These are phyloP conservation scores for Pseudochromis fuscus DNA, from an alignment of 2,797 vertebrate species.

Conservation along the genomic window DNA sequence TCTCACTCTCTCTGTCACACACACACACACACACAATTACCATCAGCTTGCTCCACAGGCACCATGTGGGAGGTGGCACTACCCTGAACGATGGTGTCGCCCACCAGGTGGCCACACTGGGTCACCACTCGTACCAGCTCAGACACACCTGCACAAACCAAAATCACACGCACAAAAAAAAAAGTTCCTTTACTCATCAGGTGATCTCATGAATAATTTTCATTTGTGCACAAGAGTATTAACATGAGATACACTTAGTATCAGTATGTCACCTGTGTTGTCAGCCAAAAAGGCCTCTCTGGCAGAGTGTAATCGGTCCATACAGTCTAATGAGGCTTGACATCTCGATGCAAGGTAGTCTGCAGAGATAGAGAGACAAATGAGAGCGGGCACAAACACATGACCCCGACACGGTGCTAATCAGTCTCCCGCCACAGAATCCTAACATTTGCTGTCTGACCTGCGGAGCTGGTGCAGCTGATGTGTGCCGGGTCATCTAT, in stretches of 20 bases:
- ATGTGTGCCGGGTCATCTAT: constrained; percentile 91
- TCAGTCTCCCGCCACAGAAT: not conserved
- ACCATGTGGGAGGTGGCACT: constrained; percentile 92
- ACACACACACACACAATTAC: constrained; percentile 50
- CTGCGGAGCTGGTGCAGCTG: constrained; percentile 92
- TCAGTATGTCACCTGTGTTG: constrained; percentile 82
- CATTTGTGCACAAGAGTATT: no score
- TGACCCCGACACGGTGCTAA: not conserved
- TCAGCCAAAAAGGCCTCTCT: constrained; percentile 82
- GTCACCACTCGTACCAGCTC: constrained; percentile 88
- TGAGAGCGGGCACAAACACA: not conserved
- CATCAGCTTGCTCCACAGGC: constrained; percentile 90
- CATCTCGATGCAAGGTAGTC: constrained; percentile 93
- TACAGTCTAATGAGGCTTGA: constrained; percentile 85
- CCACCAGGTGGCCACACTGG: constrained; percentile 91
- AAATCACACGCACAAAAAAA: not conserved
- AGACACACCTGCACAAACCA: constrained; percentile 80
- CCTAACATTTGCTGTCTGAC: constrained; percentile 69
- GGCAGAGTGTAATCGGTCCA: constrained; percentile 84
- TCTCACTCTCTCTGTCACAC: not conserved
- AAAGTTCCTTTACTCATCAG: not conserved
- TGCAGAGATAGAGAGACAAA: constrained; percentile 64
- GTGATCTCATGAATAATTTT: not conserved
- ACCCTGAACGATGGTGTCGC: constrained; percentile 92
- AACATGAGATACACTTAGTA: not conserved